These are phyloP conservation scores for Luperina nickerlii DNA, from an alignment of 2,888 invertebrate species.

Conservation along the genomic window DNA sequence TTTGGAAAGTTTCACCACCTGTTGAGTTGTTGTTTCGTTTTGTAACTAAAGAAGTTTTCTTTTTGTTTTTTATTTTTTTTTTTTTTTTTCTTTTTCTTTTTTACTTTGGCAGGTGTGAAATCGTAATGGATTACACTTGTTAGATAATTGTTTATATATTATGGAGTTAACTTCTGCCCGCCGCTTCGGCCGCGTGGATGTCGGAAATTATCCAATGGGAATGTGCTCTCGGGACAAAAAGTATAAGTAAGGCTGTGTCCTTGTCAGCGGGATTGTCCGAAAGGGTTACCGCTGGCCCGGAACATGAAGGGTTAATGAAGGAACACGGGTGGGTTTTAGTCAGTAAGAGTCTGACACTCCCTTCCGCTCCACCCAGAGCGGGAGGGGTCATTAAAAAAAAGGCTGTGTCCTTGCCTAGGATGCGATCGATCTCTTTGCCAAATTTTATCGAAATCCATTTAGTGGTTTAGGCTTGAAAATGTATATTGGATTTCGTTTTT, in stretches of 20 bases:
- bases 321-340: too few species aligned
- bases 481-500: background rate
- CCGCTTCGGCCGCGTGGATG: background rate
- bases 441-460: background rate
- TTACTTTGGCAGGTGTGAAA: conserved; percentile 21
- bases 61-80: too few species aligned
- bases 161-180: background rate
- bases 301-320: too few species aligned
- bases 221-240: background rate
- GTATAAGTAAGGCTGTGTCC: background rate
- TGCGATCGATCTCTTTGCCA: background rate
- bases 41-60: conserved; percentile 21
- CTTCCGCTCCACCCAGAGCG: too few species aligned
- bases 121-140: conserved; percentile 35
- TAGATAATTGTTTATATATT: background rate
- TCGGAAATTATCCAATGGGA: background rate
- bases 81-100: too few species aligned
- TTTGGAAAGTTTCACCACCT: conserved; percentile 45
- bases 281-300: too few species aligned
- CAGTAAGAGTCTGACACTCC: too few species aligned
- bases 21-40: conserved; percentile 42
- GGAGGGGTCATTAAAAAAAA: too few species aligned
- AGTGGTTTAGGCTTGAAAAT: background rate
- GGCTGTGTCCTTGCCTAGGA: too few species aligned
- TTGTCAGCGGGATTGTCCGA: background rate